phyloP scores from a whole-genome alignment of 1,140 invertebrate genomes.

The Cyrtorhinus lividipennis region DNA sequence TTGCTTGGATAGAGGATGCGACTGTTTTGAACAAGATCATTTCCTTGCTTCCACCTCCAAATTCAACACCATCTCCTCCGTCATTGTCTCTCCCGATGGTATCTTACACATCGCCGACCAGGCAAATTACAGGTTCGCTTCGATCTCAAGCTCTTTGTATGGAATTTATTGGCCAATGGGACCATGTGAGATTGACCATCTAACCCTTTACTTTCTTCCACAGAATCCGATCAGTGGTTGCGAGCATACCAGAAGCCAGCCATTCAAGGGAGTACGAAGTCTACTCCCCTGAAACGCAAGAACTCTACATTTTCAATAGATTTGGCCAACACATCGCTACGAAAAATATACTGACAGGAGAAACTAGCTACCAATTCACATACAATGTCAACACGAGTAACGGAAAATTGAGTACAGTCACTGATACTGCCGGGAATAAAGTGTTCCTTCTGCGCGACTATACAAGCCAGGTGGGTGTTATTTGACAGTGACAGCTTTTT shows the following conservation, averaged over 20 bases:
- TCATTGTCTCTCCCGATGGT: conserved; percentile 85
- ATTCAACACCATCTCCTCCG: conserved; percentile 85
- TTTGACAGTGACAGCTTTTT: too few relatives aligned
- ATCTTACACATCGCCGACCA: conserved; percentile 90
- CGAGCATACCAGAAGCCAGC: conserved; percentile 76
- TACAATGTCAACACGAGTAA: conserved; percentile 95
- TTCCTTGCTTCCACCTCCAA: conserved; percentile 80
- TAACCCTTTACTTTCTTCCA: too few relatives aligned
- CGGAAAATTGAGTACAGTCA: conserved; percentile 81
- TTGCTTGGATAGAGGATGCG: conserved; percentile 75
- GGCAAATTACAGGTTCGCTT: conserved; percentile 50
- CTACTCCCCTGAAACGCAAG: conserved; percentile 86
- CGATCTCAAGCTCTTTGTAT: too few relatives aligned
- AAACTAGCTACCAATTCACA: conserved; percentile 80
- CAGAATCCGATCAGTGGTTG: conserved; percentile 77
- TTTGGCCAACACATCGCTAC: conserved; percentile 90
- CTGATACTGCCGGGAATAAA: conserved; percentile 87
- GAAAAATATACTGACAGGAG: conserved; percentile 80
- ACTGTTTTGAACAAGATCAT: conserved; percentile 83
- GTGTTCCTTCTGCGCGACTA: conserved; percentile 78
- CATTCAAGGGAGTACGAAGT: conserved; percentile 79
- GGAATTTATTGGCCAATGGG: too few relatives aligned
- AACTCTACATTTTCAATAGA: conserved; percentile 89
- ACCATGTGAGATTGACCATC: too few relatives aligned
- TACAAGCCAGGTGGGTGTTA: conserved; percentile 44